Base-by-base conservation (phyloP, 1,140 invertebrate genomes). In the Formica selysi region DNA sequence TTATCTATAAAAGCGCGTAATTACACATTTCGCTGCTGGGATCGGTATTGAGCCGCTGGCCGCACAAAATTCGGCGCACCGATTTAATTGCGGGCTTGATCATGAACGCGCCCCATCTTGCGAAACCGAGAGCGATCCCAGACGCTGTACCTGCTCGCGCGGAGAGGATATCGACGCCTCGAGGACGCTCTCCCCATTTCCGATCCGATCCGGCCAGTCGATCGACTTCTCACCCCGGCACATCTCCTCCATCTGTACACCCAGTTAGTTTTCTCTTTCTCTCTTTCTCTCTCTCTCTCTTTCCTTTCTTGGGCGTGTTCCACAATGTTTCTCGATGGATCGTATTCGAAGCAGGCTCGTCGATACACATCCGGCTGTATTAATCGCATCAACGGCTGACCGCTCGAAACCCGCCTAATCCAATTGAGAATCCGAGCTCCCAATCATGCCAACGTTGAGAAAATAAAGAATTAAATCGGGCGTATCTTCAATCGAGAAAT, bases 321-420 rank as follows among this genome's bases (percentile, higher is more conserved):
- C 36, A n/a, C 48, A 32, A n/a, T 62, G 65, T 26, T 81, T 79
- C 68, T 61, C 38, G 68, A 87, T 73, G 32, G 86, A 61, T 38
- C 51, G 71, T 54, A 48, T 48, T 48, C 48, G 68, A 51, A 29
- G 48, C 61, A 38, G 26, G 44, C 73, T 29, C 68, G 73, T 73
- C 86, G 88, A 89, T 89, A 87, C 29, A 79, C 86, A 87, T 86
- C 73, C 87, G 85, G n/a, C 73, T 81, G 87, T 85, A 90, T 90
- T 89, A 89, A 90, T 90, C 87, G 85, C 85, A 86, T 87, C 87
- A 87, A 83, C 89, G 73, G 71, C 78, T 73, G 67, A 86, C 54
- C 79, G 67, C 38, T 62, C 29, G 38, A 41, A 29, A 74, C 54
- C 51, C 68, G 68, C 38, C 79, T 83, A 83, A 83, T 83, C 79